A percentile compares a stretch with the other conserved stretches of the same genome.
Evolutionary conservation across 2,797 vertebrate genomes (phyloP).

Genomic region (Anolis apletophallus): DNA sequence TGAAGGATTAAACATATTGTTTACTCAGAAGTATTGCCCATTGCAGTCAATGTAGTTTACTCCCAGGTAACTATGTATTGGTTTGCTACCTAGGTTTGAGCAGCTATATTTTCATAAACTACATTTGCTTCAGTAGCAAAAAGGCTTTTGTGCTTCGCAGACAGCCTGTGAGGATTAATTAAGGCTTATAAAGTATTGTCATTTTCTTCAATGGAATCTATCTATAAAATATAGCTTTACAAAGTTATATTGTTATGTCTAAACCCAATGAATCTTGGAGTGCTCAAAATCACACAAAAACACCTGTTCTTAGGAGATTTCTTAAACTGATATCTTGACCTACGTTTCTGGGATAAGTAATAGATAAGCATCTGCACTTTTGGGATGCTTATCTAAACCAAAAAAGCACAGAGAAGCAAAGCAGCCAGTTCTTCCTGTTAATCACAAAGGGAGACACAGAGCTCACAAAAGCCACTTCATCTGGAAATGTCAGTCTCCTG

Average conservation of each 20-base stretch:
- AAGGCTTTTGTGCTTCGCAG: constrained; percentile 29
- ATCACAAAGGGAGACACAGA: background rate
- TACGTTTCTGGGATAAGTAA: constrained; percentile 31
- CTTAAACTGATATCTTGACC: constrained; percentile 39
- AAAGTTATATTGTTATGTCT: background rate
- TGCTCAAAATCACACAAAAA: constrained; percentile 14
- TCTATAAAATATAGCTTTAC: constrained; percentile 6
- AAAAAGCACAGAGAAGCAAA: constrained; percentile 36
- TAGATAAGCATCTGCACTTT: constrained; percentile 41
- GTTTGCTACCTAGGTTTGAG: background rate
- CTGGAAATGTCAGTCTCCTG: constrained; percentile 17
- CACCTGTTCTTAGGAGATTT: constrained; percentile 38
- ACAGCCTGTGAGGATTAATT: constrained; percentile 29
- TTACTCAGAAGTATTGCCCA: background rate
- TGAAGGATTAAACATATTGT: background rate
- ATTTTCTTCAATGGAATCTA: constrained; percentile 27
- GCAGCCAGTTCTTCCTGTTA: constrained; percentile 29
- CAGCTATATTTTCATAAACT: background rate
- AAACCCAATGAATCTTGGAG: constrained; percentile 20
- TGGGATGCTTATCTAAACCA: constrained; percentile 43
- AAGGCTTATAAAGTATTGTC: constrained; percentile 15
- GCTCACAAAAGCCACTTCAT: background rate
- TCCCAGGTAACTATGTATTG: background rate
- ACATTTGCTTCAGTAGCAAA: constrained; percentile 8
- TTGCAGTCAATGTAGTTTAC: background rate